Conservation (phyloP, 2,113 vertebrate species). For the Sinocyclocheilus grahami region DNA sequence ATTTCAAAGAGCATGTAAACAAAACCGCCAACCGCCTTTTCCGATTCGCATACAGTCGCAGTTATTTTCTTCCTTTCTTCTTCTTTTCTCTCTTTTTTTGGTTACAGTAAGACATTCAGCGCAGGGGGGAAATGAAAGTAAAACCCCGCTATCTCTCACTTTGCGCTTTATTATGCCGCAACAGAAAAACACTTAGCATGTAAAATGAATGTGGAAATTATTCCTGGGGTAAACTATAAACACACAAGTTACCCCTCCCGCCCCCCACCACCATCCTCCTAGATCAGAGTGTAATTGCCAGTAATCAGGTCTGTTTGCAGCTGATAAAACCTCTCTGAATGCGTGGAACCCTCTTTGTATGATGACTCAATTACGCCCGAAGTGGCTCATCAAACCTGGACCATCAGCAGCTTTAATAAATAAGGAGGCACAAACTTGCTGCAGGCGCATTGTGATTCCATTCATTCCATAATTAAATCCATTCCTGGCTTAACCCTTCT, state of each 20-base stretch:
- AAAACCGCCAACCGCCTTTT: slow-evolving; percentile 62
- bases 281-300: slow-evolving; percentile 63
- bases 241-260: slow-evolving; percentile 86
- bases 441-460: slow-evolving; percentile 99
- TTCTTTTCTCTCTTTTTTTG: slow-evolving; percentile 67
- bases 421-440: slow-evolving; percentile 99
- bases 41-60: slow-evolving; percentile 90
- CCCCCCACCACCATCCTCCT: too few species aligned
- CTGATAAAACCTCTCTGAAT: slow-evolving; percentile 99
- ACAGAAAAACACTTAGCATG: slow-evolving; percentile 97
- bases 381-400: slow-evolving; percentile 99
- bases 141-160: slow-evolving; percentile 91
- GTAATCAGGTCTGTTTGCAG: slow-evolving; percentile 99
- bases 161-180: slow-evolving; percentile 95
- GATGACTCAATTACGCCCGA: slow-evolving; percentile 99
- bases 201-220: slow-evolving; percentile 99
- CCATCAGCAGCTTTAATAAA: slow-evolving; percentile 99
- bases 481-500: slow-evolving; percentile 83
- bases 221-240: slow-evolving; percentile 98
- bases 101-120: slow-evolving; percentile 95
- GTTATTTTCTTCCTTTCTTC: slow-evolving; percentile 67
- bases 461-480: slow-evolving; percentile 91
- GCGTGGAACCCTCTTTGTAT: slow-evolving; percentile 99
- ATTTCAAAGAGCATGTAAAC: slow-evolving; percentile 52
- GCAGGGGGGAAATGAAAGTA: slow-evolving; percentile 98